Evolutionary conservation across 2,113 vertebrate genomes (phyloP).

Genomic region (Epinephelus moara): DNA sequence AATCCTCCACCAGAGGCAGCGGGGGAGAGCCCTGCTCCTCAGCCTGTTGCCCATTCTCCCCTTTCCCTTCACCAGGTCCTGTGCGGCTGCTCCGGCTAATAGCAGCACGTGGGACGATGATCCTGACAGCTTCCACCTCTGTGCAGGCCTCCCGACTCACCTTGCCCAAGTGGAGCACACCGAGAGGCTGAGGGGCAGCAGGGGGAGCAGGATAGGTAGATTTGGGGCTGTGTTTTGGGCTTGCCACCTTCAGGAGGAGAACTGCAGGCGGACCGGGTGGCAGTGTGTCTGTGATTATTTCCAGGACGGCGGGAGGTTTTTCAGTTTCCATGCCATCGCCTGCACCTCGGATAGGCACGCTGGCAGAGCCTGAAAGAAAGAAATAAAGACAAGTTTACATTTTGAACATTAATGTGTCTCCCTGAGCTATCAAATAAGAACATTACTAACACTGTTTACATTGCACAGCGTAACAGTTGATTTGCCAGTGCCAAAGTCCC

Average conservation of each 20-base stretch:
- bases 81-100: constrained; percentile 84
- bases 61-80: constrained; percentile 78
- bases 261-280: constrained; percentile 26
- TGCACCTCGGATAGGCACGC: constrained; percentile 88
- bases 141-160: constrained; percentile 88
- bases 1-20: constrained; percentile 86
- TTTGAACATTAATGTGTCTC: neutral
- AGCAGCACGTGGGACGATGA: constrained; percentile 93
- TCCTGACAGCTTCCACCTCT: constrained; percentile 93
- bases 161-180: constrained; percentile 93
- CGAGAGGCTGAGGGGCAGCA: constrained; percentile 80
- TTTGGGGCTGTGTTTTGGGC: constrained; percentile 80
- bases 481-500: neutral
- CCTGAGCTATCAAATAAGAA: neutral
- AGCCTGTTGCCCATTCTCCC: constrained; percentile 76
- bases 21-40: constrained; percentile 83
- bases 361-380: constrained; percentile 60
- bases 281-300: constrained; percentile 74
- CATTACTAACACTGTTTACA: neutral
- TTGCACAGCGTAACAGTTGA: neutral
- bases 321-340: constrained; percentile 99
- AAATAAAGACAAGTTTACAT: neutral
- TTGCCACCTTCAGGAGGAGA: constrained; percentile 67
- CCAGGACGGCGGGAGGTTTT: constrained; percentile 79
- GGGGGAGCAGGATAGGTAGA: constrained; percentile 64